Evolutionary conservation across 2,113 vertebrate genomes (phyloP).

Genomic region (Peromyscus californicus): DNA sequence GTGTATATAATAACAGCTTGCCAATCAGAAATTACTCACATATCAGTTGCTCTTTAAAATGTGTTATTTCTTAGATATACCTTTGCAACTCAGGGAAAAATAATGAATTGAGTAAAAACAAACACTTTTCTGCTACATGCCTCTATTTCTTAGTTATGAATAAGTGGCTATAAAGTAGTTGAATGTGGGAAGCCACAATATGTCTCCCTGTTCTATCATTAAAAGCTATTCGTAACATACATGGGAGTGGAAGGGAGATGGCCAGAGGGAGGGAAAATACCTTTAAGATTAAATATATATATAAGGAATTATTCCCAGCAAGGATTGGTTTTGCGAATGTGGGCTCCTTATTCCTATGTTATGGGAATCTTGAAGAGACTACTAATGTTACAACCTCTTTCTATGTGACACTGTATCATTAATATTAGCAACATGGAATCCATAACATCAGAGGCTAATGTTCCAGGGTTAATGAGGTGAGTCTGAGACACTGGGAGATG

Average conservation of each 20-base stretch:
- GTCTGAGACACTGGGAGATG: constrained; percentile 78
- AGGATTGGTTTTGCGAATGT: constrained; percentile 85
- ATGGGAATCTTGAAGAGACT: constrained; percentile 83
- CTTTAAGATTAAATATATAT: constrained; percentile 68
- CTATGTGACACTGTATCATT: constrained; percentile 84
- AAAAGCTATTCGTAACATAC: constrained; percentile 84
- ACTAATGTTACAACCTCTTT: constrained; percentile 84
- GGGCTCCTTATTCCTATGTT: constrained; percentile 82
- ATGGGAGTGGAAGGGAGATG: constrained; percentile 74
- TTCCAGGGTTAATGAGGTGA: constrained; percentile 83
- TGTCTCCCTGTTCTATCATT: constrained; percentile 86
- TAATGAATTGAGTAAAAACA: neutral
- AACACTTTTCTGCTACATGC: constrained; percentile 75
- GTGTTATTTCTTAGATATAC: neutral
- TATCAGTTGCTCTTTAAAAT: neutral
- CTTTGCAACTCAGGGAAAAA: neutral
- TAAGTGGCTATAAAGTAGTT: constrained; percentile 86
- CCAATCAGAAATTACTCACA: neutral
- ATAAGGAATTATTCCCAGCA: constrained; percentile 81
- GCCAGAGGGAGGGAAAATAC: constrained; percentile 48
- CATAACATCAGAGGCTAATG: constrained; percentile 76
- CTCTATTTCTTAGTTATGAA: constrained; percentile 86
- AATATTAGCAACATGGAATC: constrained; percentile 85
- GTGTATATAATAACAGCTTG: neutral
- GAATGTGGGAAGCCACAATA: constrained; percentile 89